These are phyloP conservation scores for Tinea trinotella DNA, from an alignment of 2,888 invertebrate species.

Conservation along the genomic window DNA sequence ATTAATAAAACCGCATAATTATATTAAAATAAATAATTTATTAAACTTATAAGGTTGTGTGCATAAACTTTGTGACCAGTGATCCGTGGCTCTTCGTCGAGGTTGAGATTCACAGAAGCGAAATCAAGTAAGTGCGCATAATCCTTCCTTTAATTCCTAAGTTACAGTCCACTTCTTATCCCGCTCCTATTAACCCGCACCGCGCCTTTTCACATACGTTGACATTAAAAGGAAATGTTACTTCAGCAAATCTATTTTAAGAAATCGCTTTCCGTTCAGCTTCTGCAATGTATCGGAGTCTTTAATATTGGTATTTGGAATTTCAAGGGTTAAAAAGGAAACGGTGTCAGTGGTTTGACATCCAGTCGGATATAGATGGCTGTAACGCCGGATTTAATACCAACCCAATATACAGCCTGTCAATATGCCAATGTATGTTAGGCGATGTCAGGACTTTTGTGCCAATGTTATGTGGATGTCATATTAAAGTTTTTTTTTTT, in stretches of 20 bases:
- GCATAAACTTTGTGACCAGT: no score
- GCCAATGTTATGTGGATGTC: not conserved
- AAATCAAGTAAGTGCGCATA: no score
- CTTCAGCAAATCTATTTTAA: not conserved
- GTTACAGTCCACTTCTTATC: no score
- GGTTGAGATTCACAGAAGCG: no score
- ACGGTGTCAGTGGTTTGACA: slow-evolving; percentile 15
- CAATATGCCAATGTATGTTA: slow-evolving; percentile 13
- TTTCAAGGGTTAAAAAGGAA: slow-evolving; percentile 18
- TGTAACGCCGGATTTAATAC: slow-evolving; percentile 17
- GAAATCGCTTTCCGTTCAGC: not conserved
- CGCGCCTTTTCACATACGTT: no score
- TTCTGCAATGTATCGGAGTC: not conserved
- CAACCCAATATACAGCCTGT: slow-evolving; percentile 12
- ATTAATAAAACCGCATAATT: no score
- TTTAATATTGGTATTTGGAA: slow-evolving; percentile 15
- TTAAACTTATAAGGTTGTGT: no score
- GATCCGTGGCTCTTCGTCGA: no score
- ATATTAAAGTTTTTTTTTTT: not conserved
- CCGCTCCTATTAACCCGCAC: no score
- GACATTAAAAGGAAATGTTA: not conserved
- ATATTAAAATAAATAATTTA: no score
- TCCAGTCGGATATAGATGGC: slow-evolving; percentile 13
- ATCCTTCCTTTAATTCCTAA: no score
- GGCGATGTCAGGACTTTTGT: not conserved